phyloP scores from a whole-genome alignment of 2,113 vertebrate genomes.

The Plestiodon gilberti region DNA sequence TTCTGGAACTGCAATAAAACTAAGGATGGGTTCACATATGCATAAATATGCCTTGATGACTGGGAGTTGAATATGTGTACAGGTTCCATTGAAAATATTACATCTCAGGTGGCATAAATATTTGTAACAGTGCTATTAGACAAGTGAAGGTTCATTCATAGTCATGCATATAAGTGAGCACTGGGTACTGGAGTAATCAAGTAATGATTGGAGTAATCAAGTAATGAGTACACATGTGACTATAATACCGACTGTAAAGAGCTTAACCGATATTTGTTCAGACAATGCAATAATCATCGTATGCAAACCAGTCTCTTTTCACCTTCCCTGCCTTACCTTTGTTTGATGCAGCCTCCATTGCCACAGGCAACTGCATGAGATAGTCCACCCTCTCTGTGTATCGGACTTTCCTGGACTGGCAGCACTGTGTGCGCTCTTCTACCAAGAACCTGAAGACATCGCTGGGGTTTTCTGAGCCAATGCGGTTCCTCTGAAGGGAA shows the following conservation, averaged over 20 bases:
- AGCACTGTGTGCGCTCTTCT: constrained; percentile 95
- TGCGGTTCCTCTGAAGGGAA: constrained; percentile 87
- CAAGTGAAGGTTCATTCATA: background rate
- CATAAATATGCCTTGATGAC: background rate
- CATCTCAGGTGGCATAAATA: background rate
- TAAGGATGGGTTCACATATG: background rate
- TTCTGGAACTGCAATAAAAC: background rate
- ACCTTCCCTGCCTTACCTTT: constrained; percentile 80
- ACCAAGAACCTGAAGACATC: constrained; percentile 96
- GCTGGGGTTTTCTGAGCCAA: constrained; percentile 92
- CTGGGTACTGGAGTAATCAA: too few relatives aligned
- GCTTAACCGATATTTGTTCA: background rate
- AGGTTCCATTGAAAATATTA: background rate
- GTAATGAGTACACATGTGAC: too few relatives aligned
- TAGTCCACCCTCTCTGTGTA: constrained; percentile 93
- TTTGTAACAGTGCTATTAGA: background rate
- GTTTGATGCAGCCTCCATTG: constrained; percentile 91
- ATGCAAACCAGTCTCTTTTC: background rate
- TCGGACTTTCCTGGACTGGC: constrained; percentile 92
- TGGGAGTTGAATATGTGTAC: background rate
- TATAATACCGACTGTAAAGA: background rate
- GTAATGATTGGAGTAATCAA: too few relatives aligned
- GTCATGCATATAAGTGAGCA: background rate
- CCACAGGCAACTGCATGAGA: constrained; percentile 93
- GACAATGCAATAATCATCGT: background rate